Conservation (phyloP, 2,113 vertebrate species). For the Neoarius graeffei region DNA sequence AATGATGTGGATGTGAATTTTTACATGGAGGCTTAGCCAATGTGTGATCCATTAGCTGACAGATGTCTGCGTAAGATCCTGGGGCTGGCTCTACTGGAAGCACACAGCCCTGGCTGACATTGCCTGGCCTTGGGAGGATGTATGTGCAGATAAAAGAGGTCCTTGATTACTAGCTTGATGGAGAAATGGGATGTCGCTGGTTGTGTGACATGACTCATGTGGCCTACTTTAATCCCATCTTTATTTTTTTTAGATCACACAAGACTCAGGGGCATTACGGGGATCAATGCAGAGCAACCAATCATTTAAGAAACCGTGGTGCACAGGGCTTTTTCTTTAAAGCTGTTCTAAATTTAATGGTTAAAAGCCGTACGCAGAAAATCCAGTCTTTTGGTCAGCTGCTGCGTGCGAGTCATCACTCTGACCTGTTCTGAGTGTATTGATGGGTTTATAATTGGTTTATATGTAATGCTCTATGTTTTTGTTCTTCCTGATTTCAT, state of each 20-base stretch:
- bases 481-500: conserved; percentile 39
- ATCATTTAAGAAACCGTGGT: conserved; percentile 37
- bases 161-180: conserved; percentile 32
- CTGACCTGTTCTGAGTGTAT: conserved; percentile 17
- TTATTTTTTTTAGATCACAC: conserved; percentile 49
- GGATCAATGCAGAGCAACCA: conserved; percentile 46
- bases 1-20: conserved; percentile 28
- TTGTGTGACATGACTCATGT: conserved; percentile 37
- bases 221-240: conserved; percentile 41
- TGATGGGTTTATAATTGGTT: conserved; percentile 49
- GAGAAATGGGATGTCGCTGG: conserved; percentile 41
- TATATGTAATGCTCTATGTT: conserved; percentile 15
- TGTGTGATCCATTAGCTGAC: conserved; percentile 41
- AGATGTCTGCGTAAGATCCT: conserved; percentile 41
- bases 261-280: conserved; percentile 38
- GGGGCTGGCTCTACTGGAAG: conserved; percentile 27
- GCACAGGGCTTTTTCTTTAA: conserved; percentile 18
- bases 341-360: conserved; percentile 42
- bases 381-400: conserved; percentile 38
- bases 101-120: conserved; percentile 35
- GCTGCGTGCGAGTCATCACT: conserved; percentile 31
- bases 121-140: conserved; percentile 25
- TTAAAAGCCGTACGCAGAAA: conserved; percentile 33
- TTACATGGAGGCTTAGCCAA: conserved; percentile 13
- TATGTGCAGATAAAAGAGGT: conserved; percentile 34